Percentiles rank a stretch among this genome's conserved stretches.
phyloP scores from a whole-genome alignment of 2,888 invertebrate species.

The Pyralis farinalis region DNA sequence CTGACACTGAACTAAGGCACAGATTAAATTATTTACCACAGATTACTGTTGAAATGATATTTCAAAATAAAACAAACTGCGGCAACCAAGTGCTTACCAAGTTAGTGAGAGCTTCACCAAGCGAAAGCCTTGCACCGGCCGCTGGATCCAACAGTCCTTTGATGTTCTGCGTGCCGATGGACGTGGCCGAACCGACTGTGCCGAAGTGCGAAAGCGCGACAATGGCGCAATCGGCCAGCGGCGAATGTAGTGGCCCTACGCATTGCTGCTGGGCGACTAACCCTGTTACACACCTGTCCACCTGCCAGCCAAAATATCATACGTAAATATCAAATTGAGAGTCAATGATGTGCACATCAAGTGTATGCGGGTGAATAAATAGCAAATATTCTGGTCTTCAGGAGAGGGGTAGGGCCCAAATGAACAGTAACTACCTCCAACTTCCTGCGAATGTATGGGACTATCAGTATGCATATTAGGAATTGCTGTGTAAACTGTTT shows the following conservation, averaged over 20 bases:
- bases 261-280: slow-evolving; percentile 98
- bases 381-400: too few relatives aligned
- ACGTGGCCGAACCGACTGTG: slow-evolving; percentile 93
- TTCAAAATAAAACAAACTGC: not conserved
- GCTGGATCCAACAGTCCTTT: slow-evolving; percentile 92
- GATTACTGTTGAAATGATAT: too few relatives aligned
- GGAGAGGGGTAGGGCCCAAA: too few relatives aligned
- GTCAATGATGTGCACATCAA: too few relatives aligned
- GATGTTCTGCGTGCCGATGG: slow-evolving; percentile 98
- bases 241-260: slow-evolving; percentile 97
- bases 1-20: too few relatives aligned
- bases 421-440: too few relatives aligned
- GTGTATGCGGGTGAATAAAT: too few relatives aligned
- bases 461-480: too few relatives aligned
- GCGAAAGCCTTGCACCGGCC: slow-evolving; percentile 95
- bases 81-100: slow-evolving; percentile 84
- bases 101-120: slow-evolving; percentile 96
- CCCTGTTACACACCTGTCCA: slow-evolving; percentile 96
- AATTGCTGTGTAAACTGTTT: too few relatives aligned
- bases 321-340: too few relatives aligned
- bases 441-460: too few relatives aligned
- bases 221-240: slow-evolving; percentile 96
- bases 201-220: slow-evolving; percentile 93
- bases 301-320: slow-evolving; percentile 33
- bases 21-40: too few relatives aligned